These are phyloP conservation scores for Martes martes DNA, from an alignment of 2,113 vertebrate genomes.

Conservation along the genomic window DNA sequence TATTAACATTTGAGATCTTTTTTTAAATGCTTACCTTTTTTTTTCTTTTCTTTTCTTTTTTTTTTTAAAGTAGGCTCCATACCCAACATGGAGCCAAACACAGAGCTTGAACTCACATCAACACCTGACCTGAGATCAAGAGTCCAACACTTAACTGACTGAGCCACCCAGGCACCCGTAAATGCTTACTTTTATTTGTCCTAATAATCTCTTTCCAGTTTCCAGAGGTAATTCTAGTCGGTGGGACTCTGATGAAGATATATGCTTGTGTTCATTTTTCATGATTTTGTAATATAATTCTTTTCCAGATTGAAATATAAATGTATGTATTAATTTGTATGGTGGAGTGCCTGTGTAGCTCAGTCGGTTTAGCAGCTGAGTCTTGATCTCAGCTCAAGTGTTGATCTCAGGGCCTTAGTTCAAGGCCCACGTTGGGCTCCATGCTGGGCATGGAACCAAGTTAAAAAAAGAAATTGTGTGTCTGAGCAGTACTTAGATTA, in stretches of 20 bases:
- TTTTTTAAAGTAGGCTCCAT: not conserved
- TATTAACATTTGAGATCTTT: not conserved
- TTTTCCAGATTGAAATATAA: not conserved
- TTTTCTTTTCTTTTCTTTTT: not conserved
- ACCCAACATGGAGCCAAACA: not conserved
- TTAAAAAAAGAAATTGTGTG: not conserved
- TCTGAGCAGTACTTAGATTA: not conserved
- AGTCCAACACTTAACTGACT: not conserved
- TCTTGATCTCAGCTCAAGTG: not conserved
- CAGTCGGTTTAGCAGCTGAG: not conserved
- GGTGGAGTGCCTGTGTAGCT: not conserved
- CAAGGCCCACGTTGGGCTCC: not conserved
- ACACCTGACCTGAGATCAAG: not conserved
- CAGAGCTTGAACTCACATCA: not conserved
- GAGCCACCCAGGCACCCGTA: not conserved
- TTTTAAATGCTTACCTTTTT: not conserved
- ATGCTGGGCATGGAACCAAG: not conserved
- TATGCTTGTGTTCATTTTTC: not conserved
- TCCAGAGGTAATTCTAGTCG: not conserved
- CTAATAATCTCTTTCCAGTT: not conserved
- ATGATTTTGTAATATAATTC: not conserved
- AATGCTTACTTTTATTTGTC: not conserved
- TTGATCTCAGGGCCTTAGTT: not conserved
- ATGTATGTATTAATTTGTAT: not conserved
- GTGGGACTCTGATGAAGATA: not conserved